Base-by-base conservation (phyloP, 2,888 invertebrate genomes). In the Bombylius major region DNA sequence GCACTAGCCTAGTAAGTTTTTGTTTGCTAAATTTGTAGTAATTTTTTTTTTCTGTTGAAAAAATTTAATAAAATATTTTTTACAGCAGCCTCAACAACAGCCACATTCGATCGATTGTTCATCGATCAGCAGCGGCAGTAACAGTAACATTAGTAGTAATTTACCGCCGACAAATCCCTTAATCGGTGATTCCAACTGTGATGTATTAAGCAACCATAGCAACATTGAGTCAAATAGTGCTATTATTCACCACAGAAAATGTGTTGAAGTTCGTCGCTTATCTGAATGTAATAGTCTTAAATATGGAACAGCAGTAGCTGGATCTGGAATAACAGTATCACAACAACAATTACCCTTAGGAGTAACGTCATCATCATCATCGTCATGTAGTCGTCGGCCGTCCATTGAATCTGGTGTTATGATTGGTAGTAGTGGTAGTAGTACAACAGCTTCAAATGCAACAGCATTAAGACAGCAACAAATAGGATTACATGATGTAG, bases 181-280 rank as follows among this genome's bases (percentile, higher is more conserved):
- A 58, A 58, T 63, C 65, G 65, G 67, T 62, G 66, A 68, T 66
- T 69, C 71, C 65, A 73, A 72, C 73, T 74, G 74, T 73, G 74
- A 74, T 73, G 71, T 70, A 61, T 61, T 65, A 67, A 69, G 69
- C 65, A 64, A 64, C 62, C 63, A 65, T 64, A 62, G 60, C 59
- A 62, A 62, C 23, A 23, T 1, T 62, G 62, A 62, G 59, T 52
- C 53, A 53, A 59, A 56, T 58, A 53, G 47, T 47, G 42, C 56
- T n/a, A 53, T 23, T 23, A 23, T 58, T 34, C 60, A 58, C 54
- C 61, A 71, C 65, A 69, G 72, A 55, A 74, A 73, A 60, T 62
- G 65, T 57, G 62, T 75, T 69, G 80, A 80, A 65, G 77, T 78
- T 48, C 70, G 80, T 57, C 70, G 79, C 58, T 69, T 78, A 58